Evolutionary conservation across 2,888 invertebrate species (phyloP), one percentile per base, ranked within the genome.

Genomic region (Amitus sp.): DNA sequence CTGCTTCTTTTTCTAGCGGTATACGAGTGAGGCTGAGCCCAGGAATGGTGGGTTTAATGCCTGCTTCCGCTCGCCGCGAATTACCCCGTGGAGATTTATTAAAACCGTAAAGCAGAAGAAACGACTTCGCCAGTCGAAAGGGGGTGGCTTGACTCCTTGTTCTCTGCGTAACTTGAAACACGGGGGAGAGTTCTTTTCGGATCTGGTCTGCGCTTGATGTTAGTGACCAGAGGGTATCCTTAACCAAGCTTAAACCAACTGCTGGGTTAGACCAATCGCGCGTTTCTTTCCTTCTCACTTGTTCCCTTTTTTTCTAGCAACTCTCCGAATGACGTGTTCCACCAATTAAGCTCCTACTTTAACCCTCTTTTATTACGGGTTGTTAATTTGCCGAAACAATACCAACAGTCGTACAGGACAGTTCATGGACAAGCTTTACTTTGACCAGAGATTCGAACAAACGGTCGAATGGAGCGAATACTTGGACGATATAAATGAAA

Each of bases 41-140:
- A 34, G 47, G 40, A 46, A n/a, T 39, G 47, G 39, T 40, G 66
- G 67, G 68, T 73, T 78, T 79, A 79, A 79, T 75, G 79, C 70
- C 68, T 66, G 73, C 67, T 71, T 69, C 71, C 65, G 71, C 71
- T 69, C 74, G 71, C 76, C 76, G 74, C 77, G 78, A 79, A 78
- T 78, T 76, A 78, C 76, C 73, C 74, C 74, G 71, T 71, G 68
- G 73, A 80, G 79, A 80, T 80, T 80, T 79, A 80, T 80, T 78
- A 79, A 79, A 80, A 79, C 75, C 77, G 79, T 80, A 79, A 79
- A 79, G 72, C 74, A 76, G 75, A 76, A 79, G 77, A 76, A 79
- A 79, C 77, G 74, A 74, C 74, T 75, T 69, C 66, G 67, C 70
- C 63, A 58, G 58, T 61, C 65, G 69, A 69, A 72, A 67, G 65